A percentile compares a stretch with the other conserved stretches of the same genome.
phyloP scores from a whole-genome alignment of 2,113 vertebrate genomes.

The Hiodon tergisus region DNA sequence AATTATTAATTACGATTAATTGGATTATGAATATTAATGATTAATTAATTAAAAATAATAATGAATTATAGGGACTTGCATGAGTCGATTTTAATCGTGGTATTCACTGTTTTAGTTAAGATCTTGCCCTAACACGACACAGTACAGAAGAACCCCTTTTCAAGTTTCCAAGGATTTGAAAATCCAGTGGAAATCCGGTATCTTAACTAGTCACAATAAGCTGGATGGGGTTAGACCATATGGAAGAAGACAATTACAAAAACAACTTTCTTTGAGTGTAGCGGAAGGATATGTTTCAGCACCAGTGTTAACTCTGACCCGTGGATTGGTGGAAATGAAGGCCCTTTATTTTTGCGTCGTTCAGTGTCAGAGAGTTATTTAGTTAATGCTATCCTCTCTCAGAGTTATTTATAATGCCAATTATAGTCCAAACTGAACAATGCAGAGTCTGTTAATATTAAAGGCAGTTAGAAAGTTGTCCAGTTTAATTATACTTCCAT shows the following conservation, averaged over 20 bases:
- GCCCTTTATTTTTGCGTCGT: constrained; percentile 19
- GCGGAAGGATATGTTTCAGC: too few relatives aligned
- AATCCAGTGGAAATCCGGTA: too few relatives aligned
- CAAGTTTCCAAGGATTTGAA: too few relatives aligned
- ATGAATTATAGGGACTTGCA: constrained; percentile 22
- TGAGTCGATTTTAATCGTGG: too few relatives aligned
- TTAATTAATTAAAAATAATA: constrained; percentile 31
- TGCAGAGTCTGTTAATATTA: constrained; percentile 20
- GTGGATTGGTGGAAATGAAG: background rate
- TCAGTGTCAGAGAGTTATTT: constrained; percentile 31
- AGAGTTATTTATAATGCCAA: constrained; percentile 32
- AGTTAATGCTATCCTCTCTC: constrained; percentile 25
- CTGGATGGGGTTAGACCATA: background rate
- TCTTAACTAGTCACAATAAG: constrained; percentile 2
- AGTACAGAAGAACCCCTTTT: too few relatives aligned
- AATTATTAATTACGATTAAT: too few relatives aligned
- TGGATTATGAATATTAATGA: too few relatives aligned
- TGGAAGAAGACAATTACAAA: background rate
- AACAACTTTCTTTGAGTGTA: too few relatives aligned
- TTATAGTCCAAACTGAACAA: constrained; percentile 20
- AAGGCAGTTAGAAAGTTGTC: constrained; percentile 26
- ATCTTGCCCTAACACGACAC: too few relatives aligned
- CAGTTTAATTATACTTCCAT: constrained; percentile 36
- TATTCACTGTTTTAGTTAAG: too few relatives aligned
- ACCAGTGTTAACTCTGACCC: background rate